Percentiles rank a stretch among this genome's conserved stretches.
Evolutionary conservation across 2,888 invertebrate species (phyloP).

Genomic region (Phragmatobia fuliginosa): DNA sequence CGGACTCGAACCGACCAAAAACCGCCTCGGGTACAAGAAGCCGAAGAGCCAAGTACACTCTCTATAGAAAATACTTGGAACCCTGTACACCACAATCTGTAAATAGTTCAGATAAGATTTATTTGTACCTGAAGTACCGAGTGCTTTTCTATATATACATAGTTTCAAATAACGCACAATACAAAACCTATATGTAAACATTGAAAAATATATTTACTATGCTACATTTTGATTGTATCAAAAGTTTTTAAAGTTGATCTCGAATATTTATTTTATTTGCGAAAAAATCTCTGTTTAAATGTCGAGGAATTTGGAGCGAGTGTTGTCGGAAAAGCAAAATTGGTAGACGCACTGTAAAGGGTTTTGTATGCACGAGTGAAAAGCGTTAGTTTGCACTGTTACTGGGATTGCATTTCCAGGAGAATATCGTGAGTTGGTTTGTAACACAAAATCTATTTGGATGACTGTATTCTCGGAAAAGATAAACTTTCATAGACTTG

Average conservation of each 20-base stretch:
- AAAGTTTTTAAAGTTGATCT: background rate
- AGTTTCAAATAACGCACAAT: background rate
- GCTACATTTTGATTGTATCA: background rate
- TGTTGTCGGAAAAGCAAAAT: constrained; percentile 11
- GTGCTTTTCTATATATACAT: too few species aligned
- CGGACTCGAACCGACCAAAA: too few species aligned
- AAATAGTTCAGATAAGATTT: too few species aligned
- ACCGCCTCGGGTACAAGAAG: too few species aligned
- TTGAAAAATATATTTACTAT: background rate
- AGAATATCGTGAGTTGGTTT: background rate
- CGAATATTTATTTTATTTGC: constrained; percentile 17
- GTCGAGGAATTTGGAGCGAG: background rate
- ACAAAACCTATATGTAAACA: background rate
- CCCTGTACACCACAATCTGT: too few species aligned
- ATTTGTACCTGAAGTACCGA: too few species aligned
- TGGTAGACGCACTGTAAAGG: constrained; percentile 11
- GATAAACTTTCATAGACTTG: background rate
- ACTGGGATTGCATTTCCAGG: background rate
- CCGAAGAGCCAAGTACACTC: too few species aligned
- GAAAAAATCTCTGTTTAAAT: background rate
- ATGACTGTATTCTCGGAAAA: background rate
- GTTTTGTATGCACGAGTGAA: constrained; percentile 13
- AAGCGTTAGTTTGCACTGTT: background rate
- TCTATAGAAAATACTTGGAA: too few species aligned
- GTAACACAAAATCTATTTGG: background rate